Evolutionary conservation across 2,888 invertebrate species (phyloP), one percentile per base, ranked within the genome.

Genomic region (Neria commutata): DNA sequence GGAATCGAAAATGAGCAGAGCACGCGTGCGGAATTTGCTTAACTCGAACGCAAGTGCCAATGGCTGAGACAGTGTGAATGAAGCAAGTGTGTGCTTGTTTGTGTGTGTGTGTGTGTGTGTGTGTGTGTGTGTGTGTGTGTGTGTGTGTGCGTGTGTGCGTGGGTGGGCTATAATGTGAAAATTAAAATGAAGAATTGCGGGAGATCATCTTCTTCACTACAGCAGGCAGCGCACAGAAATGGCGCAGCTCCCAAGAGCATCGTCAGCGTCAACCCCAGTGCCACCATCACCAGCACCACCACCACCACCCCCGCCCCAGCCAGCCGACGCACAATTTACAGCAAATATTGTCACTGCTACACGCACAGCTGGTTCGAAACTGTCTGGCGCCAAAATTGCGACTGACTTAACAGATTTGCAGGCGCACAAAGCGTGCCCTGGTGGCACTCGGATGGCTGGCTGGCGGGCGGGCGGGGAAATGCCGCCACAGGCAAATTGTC

Each of bases 331-430:
- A 26, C n/a, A 48, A 3, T 48, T 23, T 11, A 21, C 21, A n/a
- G 42, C 21, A 46, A 23, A 37, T 14, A 68, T 66, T 68, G 66
- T 70, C 70, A 68, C 71, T 68, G 64, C 71, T 64, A 64, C 66
- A 69, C 70, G 67, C 69, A 72, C 75, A 75, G 75, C 75, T 77
- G 76, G 76, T 67, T 67, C 66, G 64, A 72, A 73, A 72, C 70
- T 70, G 76, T 75, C 74, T 77, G 77, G 76, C 77, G 77, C 77
- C 77, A 77, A 74, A 76, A 74, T 68, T 71, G 74, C 69, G 74
- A 73, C 75, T 75, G 76, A 73, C 76, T 76, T 70, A 72, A 76
- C 74, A 71, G 72, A 76, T 76, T 76, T 75, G 66, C 67, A 67
- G 67, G 69, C 66, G 69, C 16, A 40, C n/a, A n/a, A 40, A 40